These are phyloP conservation scores for Drosophila neotestacea DNA, from an alignment of 2,888 invertebrate species.

Conservation along the genomic window DNA sequence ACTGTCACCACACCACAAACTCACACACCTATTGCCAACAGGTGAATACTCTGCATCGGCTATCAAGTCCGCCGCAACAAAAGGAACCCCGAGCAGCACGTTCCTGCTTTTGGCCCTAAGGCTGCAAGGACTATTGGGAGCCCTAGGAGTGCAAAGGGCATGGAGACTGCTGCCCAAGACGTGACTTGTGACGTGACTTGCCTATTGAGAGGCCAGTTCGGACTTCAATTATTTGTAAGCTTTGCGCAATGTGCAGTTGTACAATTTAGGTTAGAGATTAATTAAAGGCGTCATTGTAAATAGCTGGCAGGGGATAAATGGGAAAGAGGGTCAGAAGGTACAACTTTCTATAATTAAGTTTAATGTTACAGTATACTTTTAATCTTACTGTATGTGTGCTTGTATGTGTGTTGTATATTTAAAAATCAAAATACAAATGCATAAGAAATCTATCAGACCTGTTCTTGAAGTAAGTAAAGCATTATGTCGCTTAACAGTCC, in stretches of 20 bases:
- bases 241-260: constrained; percentile 77
- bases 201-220: constrained; percentile 62
- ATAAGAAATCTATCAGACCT: not conserved
- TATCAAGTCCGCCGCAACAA: constrained; percentile 83
- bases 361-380: constrained; percentile 43
- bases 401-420: constrained; percentile 22
- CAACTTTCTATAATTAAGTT: constrained; percentile 72
- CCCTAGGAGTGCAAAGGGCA: constrained; percentile 27
- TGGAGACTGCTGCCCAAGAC: constrained; percentile 65
- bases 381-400: not conserved
- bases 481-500: not conserved
- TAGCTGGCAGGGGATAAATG: constrained; percentile 36
- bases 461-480: not conserved
- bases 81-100: constrained; percentile 49
- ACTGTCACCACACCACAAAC: constrained; percentile 55
- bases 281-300: constrained; percentile 76
- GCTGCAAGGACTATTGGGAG: constrained; percentile 43
- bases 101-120: constrained; percentile 61
- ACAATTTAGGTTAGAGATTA: constrained; percentile 79
- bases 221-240: constrained; percentile 79
- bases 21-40: constrained; percentile 62
- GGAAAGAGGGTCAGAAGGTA: constrained; percentile 28
- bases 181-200: constrained; percentile 81
- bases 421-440: not conserved
- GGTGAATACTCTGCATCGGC: constrained; percentile 85